These are phyloP conservation scores for Leucophenga varia DNA, from an alignment of 1,140 invertebrate species.

Conservation along the genomic window DNA sequence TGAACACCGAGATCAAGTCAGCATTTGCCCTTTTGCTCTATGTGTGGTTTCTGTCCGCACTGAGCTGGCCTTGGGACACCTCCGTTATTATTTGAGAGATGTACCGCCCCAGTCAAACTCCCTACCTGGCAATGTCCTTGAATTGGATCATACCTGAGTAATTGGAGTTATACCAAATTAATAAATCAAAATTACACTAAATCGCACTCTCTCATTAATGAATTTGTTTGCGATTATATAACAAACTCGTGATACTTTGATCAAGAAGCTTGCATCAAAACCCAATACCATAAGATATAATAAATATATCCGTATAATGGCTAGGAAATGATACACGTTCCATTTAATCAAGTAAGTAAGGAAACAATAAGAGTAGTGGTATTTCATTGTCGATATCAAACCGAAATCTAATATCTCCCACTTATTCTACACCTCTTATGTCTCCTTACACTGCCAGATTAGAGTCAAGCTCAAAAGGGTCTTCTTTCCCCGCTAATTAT, in stretches of 20 bases:
- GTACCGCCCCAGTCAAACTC: conserved; percentile 63
- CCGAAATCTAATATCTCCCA: conserved; percentile 40
- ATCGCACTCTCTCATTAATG: conserved; percentile 4
- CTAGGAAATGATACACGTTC: conserved; percentile 51
- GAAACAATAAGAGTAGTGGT: conserved; percentile 65
- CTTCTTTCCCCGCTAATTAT: conserved; percentile 27
- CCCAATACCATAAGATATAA: conserved; percentile 6
- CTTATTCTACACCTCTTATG: conserved; percentile 63
- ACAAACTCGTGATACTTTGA: no score
- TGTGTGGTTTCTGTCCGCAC: conserved; percentile 80
- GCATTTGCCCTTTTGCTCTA: conserved; percentile 83
- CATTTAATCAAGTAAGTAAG: conserved; percentile 63
- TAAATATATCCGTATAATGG: conserved; percentile 3
- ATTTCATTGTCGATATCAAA: conserved; percentile 59
- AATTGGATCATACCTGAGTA: conserved; percentile 55
- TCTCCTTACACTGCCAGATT: conserved; percentile 28
- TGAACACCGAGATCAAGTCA: conserved; percentile 74
- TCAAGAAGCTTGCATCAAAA: no score
- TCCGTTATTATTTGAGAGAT: conserved; percentile 79
- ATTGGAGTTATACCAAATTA: conserved; percentile 2
- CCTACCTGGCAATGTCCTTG: conserved; percentile 66
- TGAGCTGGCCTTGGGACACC: conserved; percentile 84
- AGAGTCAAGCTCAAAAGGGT: conserved; percentile 1
- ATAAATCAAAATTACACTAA: conserved; percentile 4
- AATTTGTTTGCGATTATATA: conserved; percentile 7